Conservation (phyloP, 2,888 invertebrate species). For the Hedychridium roseum region DNA sequence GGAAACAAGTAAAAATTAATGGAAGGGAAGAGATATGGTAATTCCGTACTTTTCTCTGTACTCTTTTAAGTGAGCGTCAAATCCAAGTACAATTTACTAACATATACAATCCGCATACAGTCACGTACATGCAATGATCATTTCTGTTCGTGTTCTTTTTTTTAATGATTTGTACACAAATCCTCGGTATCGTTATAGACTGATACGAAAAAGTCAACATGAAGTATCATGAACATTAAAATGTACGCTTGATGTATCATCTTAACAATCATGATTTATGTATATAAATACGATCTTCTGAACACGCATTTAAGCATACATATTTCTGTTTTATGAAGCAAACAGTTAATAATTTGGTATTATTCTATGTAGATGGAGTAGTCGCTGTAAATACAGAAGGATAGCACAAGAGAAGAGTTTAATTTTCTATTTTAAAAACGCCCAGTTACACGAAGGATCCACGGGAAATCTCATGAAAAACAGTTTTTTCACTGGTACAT, state of each 20-base stretch:
- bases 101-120: conserved; percentile 21
- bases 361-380: conserved; percentile 23
- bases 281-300: conserved; percentile 30
- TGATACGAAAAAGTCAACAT: conserved; percentile 42
- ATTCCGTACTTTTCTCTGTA: conserved; percentile 24
- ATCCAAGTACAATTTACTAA: conserved; percentile 24
- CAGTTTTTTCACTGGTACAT: conserved; percentile 23
- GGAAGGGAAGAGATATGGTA: conserved; percentile 29
- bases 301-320: conserved; percentile 32
- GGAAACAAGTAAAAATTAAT: conserved; percentile 25
- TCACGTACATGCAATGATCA: conserved; percentile 37
- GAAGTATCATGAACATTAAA: conserved; percentile 46
- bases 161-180: conserved; percentile 47
- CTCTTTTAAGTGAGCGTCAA: conserved; percentile 22
- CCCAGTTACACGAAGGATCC: conserved; percentile 22
- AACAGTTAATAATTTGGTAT: conserved; percentile 26
- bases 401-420: conserved; percentile 28
- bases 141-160: conserved; percentile 23
- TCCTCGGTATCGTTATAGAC: conserved; percentile 41
- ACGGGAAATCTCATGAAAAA: conserved; percentile 20
- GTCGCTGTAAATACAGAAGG: conserved; percentile 30
- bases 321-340: conserved; percentile 13
- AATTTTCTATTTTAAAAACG: conserved; percentile 24
- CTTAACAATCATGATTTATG: conserved; percentile 35
- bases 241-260: conserved; percentile 29